phyloP scores from a whole-genome alignment of 2,113 vertebrate species.

The Apodemus sylvaticus region DNA sequence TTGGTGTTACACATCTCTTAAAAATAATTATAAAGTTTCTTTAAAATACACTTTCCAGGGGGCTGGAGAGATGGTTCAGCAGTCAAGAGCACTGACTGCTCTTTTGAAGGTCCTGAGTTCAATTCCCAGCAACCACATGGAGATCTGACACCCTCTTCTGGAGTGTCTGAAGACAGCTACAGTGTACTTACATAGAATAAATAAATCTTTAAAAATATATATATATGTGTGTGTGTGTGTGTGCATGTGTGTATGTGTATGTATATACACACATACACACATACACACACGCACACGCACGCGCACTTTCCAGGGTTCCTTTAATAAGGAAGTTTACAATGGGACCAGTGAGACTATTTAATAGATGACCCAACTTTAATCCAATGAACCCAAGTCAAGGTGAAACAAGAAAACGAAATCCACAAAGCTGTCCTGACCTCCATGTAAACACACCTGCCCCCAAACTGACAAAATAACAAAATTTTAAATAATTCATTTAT shows the following conservation, averaged over 20 bases:
- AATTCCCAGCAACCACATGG: no score
- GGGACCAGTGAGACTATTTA: neutral
- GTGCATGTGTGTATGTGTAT: no score
- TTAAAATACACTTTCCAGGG: neutral
- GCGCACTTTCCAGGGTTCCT: neutral
- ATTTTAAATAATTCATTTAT: neutral
- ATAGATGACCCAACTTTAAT: neutral
- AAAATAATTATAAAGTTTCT: conserved; percentile 38
- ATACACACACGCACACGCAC: no score
- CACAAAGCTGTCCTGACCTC: neutral
- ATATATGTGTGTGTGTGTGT: no score
- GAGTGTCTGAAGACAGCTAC: no score
- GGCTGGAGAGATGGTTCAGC: no score
- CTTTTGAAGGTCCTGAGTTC: no score
- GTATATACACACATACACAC: no score
- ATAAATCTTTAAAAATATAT: no score
- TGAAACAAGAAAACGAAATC: neutral
- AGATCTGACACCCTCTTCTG: no score
- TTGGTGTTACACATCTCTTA: conserved; percentile 23
- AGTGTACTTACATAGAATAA: no score
- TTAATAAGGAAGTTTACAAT: neutral
- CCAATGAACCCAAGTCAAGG: neutral
- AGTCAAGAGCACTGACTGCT: no score
- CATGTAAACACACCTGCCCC: neutral
- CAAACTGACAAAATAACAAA: neutral